phyloP scores from a whole-genome alignment of 92 coral and sea anemone species.

The Diadumene lineata region DNA sequence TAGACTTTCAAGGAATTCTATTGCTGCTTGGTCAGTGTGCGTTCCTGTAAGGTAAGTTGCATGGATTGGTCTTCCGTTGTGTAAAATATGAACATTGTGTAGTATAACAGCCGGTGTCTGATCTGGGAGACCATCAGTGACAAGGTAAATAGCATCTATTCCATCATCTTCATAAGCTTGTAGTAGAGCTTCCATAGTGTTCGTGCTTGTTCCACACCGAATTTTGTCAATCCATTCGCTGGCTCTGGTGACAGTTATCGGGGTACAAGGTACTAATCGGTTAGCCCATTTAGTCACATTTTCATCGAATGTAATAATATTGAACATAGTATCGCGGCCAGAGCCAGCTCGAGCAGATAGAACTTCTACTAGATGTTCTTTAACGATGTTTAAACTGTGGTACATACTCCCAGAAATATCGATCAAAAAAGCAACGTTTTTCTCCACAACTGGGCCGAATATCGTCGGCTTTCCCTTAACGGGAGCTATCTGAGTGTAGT shows the following conservation, averaged over 20 bases:
- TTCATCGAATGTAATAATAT: constrained; percentile 84
- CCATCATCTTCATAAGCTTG: constrained; percentile 86
- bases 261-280: constrained; percentile 76
- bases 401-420: constrained; percentile 98
- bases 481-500: constrained; percentile 60
- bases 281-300: constrained; percentile 84
- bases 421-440: constrained; percentile 77
- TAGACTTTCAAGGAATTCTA: constrained; percentile 83
- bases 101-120: constrained; percentile 83
- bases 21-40: constrained; percentile 81
- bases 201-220: constrained; percentile 87
- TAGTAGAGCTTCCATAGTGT: constrained; percentile 95
- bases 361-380: constrained; percentile 83
- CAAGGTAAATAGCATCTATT: constrained; percentile 87
- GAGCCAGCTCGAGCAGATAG: constrained; percentile 82
- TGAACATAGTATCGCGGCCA: constrained; percentile 91
- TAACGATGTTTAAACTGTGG: constrained; percentile 79
- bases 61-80: constrained; percentile 84
- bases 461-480: constrained; percentile 75
- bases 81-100: constrained; percentile 77
- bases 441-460: constrained; percentile 86
- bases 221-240: constrained; percentile 80
- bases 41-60: constrained; percentile 85
- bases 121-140: constrained; percentile 95
- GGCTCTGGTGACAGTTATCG: constrained; percentile 82